phyloP scores from a whole-genome alignment of 2,888 invertebrate genomes.

The Drosophila rubida region DNA sequence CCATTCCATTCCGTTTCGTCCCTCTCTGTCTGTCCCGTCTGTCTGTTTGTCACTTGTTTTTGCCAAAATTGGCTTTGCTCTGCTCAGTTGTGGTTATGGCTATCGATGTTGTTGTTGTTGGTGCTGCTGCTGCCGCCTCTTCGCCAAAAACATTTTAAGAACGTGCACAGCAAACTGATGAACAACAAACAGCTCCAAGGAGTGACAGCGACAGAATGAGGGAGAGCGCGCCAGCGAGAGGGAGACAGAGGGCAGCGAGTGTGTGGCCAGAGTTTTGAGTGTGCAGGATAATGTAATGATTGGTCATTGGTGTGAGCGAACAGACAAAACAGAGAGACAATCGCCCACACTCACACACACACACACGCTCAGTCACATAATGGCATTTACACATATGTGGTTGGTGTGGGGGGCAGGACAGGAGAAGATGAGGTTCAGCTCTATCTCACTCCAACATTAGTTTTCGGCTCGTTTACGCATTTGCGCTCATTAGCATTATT shows the following conservation, averaged over 20 bases:
- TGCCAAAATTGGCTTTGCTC: conserved; percentile 70
- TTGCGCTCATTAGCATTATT: conserved; percentile 72
- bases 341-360: conserved; percentile 14
- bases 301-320: conserved; percentile 24
- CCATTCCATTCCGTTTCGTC: conserved; percentile 45
- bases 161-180: conserved; percentile 73
- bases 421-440: conserved; percentile 14
- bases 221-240: not conserved
- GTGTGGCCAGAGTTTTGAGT: conserved; percentile 40
- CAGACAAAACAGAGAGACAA: conserved; percentile 16
- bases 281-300: conserved; percentile 59
- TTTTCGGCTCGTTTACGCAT: conserved; percentile 70
- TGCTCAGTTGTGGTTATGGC: conserved; percentile 63
- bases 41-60: conserved; percentile 76
- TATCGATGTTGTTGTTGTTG: conserved; percentile 22
- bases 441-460: conserved; percentile 27
- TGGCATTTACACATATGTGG: not conserved
- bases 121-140: conserved; percentile 23
- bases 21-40: conserved; percentile 32
- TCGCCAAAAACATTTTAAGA: conserved; percentile 68
- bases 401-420: not conserved
- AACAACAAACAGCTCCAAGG: conserved; percentile 30
- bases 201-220: not conserved
- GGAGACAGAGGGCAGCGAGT: not conserved
- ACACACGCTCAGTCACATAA: not conserved